phyloP scores from a whole-genome alignment of 2,113 vertebrate species.

The Acanthisitta chloris region DNA sequence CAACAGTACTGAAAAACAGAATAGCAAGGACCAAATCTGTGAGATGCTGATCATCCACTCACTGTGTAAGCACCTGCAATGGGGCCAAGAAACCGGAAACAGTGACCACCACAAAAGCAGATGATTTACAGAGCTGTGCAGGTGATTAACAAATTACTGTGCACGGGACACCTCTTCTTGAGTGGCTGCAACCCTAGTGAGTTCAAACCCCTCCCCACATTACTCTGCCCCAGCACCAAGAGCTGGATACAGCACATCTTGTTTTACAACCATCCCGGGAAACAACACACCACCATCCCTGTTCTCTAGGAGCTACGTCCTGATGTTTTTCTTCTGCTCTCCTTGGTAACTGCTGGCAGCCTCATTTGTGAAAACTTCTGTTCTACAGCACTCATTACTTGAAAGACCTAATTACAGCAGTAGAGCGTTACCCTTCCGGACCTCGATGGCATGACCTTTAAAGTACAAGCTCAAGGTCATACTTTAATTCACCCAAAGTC shows the following conservation, averaged over 20 bases:
- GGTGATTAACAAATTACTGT: neutral
- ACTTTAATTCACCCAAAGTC: conserved; percentile 17
- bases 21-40: neutral
- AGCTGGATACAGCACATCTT: neutral
- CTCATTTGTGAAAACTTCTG: conserved; percentile 26
- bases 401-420: conserved; percentile 18
- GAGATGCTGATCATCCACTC: neutral
- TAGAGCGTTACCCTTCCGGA: neutral
- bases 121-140: neutral
- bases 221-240: neutral
- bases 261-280: neutral
- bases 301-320: neutral
- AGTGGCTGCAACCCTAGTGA: neutral
- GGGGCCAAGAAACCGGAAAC: neutral
- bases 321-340: neutral
- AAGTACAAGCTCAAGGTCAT: conserved; percentile 41
- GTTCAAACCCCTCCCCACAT: neutral
- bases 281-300: neutral
- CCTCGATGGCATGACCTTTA: neutral
- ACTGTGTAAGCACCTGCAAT: rapidly evolving
- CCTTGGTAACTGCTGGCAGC: neutral
- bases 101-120: neutral
- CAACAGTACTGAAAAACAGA: neutral
- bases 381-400: neutral
- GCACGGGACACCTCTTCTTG: neutral